Evolutionary conservation across 2,113 vertebrate genomes (phyloP), one percentile per base, ranked within the genome.

Genomic region (Lophotis ruficrista): DNA sequence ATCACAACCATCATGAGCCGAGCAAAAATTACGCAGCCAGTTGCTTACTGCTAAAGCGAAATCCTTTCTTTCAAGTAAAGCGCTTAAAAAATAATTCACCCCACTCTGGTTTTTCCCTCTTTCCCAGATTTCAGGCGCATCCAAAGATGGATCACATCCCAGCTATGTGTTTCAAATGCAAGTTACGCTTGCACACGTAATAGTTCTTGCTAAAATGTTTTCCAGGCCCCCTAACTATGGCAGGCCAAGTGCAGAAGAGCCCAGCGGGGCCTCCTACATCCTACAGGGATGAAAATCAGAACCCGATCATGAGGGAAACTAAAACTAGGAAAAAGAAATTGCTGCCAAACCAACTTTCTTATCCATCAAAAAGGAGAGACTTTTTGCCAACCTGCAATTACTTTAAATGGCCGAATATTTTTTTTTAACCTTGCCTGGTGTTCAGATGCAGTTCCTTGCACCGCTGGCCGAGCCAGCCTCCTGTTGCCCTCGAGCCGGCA

Each of bases 401-500:
- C 47, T 86, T 70, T 75, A 70, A 81, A 60, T 54, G n/a, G 10
- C 8, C 1, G 4, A 72, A 58, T 57, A 43, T 20, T 14, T 28
- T 20, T 77, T 86, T 77, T 51, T 41, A 51, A 30, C 27, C 47
- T 43, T 33, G 38, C 8, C 41, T 16, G 20, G 37, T 51, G 37
- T 50, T 89, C 23, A 33, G 37, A 61, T 43, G 50, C 20, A 35
- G n/a, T 61, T 94, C 33, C 27, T 72, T 2, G 1, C 1, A 2
- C 30, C 51, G 11, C 21, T 1, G 2, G 27, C 58, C 3, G 4
- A 66, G 68, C 69, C 68, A 73, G 38, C n/a, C 9, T 76, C 38
- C 45, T 2, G 0, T 23, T 3, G 2, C 7, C 22, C 28, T 90
- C 0, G 0, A 57, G 48, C 53, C 1, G 2, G 61, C 45, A 45